Conservation (phyloP, 2,888 invertebrate genomes). For the Diarsia mendica region DNA sequence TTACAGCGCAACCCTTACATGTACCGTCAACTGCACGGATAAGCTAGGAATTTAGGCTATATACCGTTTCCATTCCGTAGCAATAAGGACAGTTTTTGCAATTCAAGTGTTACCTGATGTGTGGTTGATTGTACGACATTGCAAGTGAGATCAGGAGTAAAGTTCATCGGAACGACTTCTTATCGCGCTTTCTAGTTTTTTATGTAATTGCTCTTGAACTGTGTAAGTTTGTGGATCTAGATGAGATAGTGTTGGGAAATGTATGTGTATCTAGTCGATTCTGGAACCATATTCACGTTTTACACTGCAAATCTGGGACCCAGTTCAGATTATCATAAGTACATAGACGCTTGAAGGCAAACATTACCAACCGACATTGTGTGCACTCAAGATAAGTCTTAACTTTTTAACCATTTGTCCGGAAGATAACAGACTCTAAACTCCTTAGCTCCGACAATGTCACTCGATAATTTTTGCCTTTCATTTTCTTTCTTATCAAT, state of each 20-base stretch:
- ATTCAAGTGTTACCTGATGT: neutral
- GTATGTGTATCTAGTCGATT: conserved; percentile 4
- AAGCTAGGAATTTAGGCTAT: neutral
- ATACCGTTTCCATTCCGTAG: neutral
- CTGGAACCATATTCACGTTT: neutral
- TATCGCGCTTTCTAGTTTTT: conserved; percentile 43
- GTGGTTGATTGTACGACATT: conserved; percentile 10
- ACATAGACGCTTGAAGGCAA: neutral
- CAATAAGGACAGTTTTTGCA: neutral
- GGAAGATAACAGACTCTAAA: no score
- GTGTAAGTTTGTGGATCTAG: conserved; percentile 12
- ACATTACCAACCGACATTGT: no score
- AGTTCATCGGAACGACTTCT: conserved; percentile 29
- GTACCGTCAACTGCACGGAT: neutral
- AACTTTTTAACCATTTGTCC: no score
- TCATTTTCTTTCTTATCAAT: no score
- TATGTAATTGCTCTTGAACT: conserved; percentile 41
- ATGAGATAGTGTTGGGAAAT: conserved; percentile 2
- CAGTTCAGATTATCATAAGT: neutral
- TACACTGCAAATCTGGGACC: neutral
- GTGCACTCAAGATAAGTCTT: no score
- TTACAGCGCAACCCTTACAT: conserved; percentile 14
- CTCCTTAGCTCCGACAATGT: no score
- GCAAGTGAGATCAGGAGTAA: conserved; percentile 1
- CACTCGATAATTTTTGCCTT: no score